Evolutionary conservation across 2,888 invertebrate genomes (phyloP), one percentile per base, ranked within the genome.

Genomic region (Malthinus seriepunctatus): DNA sequence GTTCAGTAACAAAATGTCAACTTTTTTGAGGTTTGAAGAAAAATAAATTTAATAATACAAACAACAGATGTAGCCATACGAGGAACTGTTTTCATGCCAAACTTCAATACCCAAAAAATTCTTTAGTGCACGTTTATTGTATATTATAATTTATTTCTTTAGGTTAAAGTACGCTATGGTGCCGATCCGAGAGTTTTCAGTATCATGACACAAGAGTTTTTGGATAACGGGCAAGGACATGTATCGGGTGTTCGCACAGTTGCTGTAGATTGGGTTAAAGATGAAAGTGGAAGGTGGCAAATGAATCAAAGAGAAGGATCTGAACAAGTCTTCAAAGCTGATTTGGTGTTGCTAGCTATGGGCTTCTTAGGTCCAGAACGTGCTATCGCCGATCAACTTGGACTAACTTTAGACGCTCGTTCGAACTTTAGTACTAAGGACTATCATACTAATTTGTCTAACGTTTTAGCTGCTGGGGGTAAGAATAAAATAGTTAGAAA

Each of bases 281-380:
- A 94, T 71, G 88, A 91, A 15, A 86, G 86, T 49, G 98, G 97
- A 0, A 86, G 94, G 60, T 99, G 97, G 97, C 90, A 90, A 75
- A 95, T 97, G 94, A 83, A 86, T 59, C 94, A 97, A 81, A 79
- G 92, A 44, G 83, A 88, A 50, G 93, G 90, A 63, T 86, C 90
- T 1, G 90, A 91, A 75, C 87, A 87, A 75, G 82, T 89, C 31
- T 94, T 86, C 81, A 86, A 89, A 68, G 93, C 94, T 51, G 95
- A 99, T 76, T 83, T 99, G 63, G 93, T 97, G 54, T 83, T 99
- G 63, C 84, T 99, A 48, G 99, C 99, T 2, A 98, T 99, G 98
- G 99, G 99, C 70, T 99, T 99, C 84, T 82, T 97, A 61, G 97
- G 97, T 0, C 97, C 97, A 0, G 97, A 98, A 81, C 85, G 93